Conservation (phyloP, 2,888 invertebrate species). For the Didymodactylos carnosus region DNA sequence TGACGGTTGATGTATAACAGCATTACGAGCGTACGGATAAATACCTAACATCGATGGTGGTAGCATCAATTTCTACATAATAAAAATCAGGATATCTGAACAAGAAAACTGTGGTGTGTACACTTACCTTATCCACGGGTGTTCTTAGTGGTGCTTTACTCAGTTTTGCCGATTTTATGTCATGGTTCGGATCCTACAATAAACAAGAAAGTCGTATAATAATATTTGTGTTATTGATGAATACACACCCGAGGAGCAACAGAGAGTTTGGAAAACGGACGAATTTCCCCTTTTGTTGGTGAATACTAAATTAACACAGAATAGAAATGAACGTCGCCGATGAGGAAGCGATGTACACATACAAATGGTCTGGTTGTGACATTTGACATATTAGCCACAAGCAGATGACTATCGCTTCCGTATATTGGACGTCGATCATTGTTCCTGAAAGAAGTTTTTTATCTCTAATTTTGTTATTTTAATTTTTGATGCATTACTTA, state of each 20-base stretch:
- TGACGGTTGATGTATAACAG: background rate
- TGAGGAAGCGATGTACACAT: background rate
- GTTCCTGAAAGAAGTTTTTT: background rate
- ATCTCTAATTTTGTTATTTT: too few species aligned
- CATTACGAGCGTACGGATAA: background rate
- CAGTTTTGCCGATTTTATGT: background rate
- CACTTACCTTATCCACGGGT: background rate
- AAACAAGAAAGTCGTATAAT: background rate
- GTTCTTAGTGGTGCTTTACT: too few species aligned
- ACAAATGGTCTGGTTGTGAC: background rate
- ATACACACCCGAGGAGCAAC: too few species aligned
- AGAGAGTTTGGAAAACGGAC: too few species aligned
- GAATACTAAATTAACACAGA: background rate
- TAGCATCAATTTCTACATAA: background rate
- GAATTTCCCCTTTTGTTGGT: background rate
- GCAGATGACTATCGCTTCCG: background rate
- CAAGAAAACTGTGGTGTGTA: background rate
- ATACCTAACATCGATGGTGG: background rate
- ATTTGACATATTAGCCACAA: background rate
- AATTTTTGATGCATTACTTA: too few species aligned
- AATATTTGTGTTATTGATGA: too few species aligned
- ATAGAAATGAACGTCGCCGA: too few species aligned
- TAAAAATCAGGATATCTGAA: too few species aligned
- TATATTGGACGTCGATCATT: background rate
- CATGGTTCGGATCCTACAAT: background rate